Base-by-base conservation (phyloP, 2,888 invertebrate species). In the Drosophila rubida region DNA sequence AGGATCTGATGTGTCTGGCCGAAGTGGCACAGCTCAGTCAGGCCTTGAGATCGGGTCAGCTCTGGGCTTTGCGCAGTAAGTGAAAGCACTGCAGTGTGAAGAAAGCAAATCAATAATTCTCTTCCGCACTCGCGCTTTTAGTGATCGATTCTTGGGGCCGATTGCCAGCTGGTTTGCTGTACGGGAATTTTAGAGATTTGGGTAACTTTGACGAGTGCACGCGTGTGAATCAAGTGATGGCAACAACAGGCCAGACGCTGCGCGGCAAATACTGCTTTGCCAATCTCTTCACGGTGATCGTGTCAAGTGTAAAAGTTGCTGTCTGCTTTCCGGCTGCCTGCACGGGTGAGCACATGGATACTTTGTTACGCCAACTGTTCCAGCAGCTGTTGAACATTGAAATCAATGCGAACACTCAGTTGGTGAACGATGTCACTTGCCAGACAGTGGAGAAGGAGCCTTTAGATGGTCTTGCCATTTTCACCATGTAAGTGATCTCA, bases 131-230 rank as follows among this genome's bases (percentile, higher is more conserved):
- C 1, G 11, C 35, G 9, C n/a, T n/a, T 11, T n/a, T 11, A 92
- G 92, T 92, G 86, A 35, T 92, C 0, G 93, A 93, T 80, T 88
- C 93, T 2, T 91, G 91, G 78, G 91, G 92, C 13, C 90, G 91
- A 61, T 32, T 91, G 5, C 92, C 92, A n/a, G 65, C 92, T 1
- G 92, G 93, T n/a, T n/a, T 92, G 2, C 66, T 92, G 0, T 71
- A 69, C 30, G 92, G 92, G 6, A 89, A 92, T 53, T 59, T 88
- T 2, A 76, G 78, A 46, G 91, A 91, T 54, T 65, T 92, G 25
- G 93, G 93, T 4, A 90, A 90, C 69, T 93, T 81, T 51, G 92
- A 93, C 55, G 90, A 93, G 72, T 93, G 93, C 59, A 46, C 92
- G 5, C 4, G 55, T 1, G 32, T 72, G 11, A 39, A 72, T 2